phyloP scores from a whole-genome alignment of 2,888 invertebrate genomes.

The Synergus itoensis region DNA sequence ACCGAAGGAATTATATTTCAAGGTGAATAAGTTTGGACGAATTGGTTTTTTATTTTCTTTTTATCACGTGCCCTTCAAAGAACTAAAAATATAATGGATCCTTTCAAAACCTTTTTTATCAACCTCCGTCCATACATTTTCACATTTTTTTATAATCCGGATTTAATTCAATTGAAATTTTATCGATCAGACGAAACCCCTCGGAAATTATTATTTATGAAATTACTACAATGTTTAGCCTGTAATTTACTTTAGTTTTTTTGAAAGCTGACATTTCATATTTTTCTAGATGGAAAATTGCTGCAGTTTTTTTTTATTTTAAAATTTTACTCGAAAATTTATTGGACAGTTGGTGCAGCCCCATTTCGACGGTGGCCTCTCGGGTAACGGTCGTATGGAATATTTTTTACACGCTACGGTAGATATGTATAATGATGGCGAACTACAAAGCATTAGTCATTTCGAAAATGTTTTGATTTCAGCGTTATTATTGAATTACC shows the following conservation, averaged over 20 bases:
- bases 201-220: neutral
- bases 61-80: conserved; percentile 5
- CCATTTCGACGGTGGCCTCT: conserved; percentile 13
- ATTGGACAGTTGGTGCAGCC: conserved; percentile 31
- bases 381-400: conserved; percentile 26
- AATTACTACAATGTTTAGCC: neutral
- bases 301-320: conserved; percentile 10
- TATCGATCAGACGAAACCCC: neutral
- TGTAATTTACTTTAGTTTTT: too few relatives aligned
- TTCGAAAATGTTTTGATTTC: conserved; percentile 34
- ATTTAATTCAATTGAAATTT: neutral
- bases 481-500: conserved; percentile 35
- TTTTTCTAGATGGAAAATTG: conserved; percentile 1
- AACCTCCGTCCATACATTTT: neutral
- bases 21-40: conserved; percentile 24
- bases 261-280: neutral
- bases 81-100: neutral
- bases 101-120: neutral
- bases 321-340: conserved; percentile 16
- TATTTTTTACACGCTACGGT: conserved; percentile 57
- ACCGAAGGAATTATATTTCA: conserved; percentile 31
- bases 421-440: conserved; percentile 54
- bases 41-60: neutral
- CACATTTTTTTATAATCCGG: neutral
- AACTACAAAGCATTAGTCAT: conserved; percentile 42